Base-by-base conservation (phyloP, 2,888 invertebrate species). In the Rhopalosiphum nymphaeae region DNA sequence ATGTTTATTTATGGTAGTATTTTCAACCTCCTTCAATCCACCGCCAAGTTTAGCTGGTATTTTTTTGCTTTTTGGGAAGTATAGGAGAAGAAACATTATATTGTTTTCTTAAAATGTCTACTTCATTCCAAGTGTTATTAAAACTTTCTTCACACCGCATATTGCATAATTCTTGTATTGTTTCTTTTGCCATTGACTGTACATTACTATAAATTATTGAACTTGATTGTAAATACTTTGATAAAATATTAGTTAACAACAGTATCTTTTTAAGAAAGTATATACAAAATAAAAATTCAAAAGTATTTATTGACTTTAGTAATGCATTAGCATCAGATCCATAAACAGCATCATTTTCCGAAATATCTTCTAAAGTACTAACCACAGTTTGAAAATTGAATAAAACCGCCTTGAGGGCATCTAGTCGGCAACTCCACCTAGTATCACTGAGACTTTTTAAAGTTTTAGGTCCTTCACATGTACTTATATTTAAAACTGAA, bases 261-360 rank as follows among this genome's bases (percentile, higher is more conserved):
- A 86, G 29, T 46, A 86, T 46, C 46, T 86, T 46, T 86, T 86
- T 29, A 46, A 46, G 44, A 44, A 46, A 86, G 46, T 46, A 46
- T n/a, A 86, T 49, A 86, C 46, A 86, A 85, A 85, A 85, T 44
- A 85, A 85, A 85, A 85, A 85, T 42, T 85, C 85, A 85, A 85
- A 85, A 42, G 42, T 85, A 85, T 85, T 85, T 42, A 85, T 42
- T 85, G 42, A 85, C 25, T 36, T 85, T 44, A 42, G 36, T 85
- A 85, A 85, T 42, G 85, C 36, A 42, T 25, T 85, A 42, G 26
- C 44, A 36, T 85, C 85, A 85, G 44, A 42, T 42, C 85, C 85
- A 85, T 85, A 85, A 44, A 85, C 42, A 85, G 85, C 85, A 85
- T 85, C 9, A 42, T 85, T 85, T 42, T 85, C 85, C 36, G 44